Evolutionary conservation across 2,797 vertebrate species (phyloP).

Genomic region (Gypaetus barbatus): DNA sequence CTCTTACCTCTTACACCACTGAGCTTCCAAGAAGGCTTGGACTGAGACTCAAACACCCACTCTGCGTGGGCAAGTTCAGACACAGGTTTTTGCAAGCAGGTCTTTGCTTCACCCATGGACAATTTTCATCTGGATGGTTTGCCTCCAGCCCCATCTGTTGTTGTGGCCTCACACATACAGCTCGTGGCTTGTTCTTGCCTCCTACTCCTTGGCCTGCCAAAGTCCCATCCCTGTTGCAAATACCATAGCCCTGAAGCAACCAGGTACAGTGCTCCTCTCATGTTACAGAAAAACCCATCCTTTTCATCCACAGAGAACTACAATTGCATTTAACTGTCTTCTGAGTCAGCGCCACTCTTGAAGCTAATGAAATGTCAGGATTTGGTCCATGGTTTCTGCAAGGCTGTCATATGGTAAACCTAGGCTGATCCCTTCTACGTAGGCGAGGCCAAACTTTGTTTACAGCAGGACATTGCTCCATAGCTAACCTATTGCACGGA

Average conservation of each 20-base stretch:
- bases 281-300: background rate
- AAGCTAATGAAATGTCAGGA: background rate
- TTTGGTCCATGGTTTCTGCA: background rate
- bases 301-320: background rate
- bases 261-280: background rate
- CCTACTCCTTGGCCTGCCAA: background rate
- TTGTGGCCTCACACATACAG: background rate
- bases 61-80: constrained; percentile 6
- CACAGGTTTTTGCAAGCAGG: background rate
- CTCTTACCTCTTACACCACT: background rate
- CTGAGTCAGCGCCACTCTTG: background rate
- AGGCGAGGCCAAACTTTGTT: background rate
- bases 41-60: background rate
- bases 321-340: background rate
- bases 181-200: constrained; percentile 29
- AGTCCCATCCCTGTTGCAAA: background rate
- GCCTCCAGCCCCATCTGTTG: background rate
- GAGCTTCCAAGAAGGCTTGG: background rate
- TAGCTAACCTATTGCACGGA: background rate
- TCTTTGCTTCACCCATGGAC: constrained; percentile 19
- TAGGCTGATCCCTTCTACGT: background rate
- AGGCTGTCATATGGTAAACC: background rate
- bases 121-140: background rate
- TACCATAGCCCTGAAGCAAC: background rate
- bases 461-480: background rate